These are phyloP conservation scores for Telmatherina bonti DNA, from an alignment of 2,797 vertebrate species.

Conservation along the genomic window DNA sequence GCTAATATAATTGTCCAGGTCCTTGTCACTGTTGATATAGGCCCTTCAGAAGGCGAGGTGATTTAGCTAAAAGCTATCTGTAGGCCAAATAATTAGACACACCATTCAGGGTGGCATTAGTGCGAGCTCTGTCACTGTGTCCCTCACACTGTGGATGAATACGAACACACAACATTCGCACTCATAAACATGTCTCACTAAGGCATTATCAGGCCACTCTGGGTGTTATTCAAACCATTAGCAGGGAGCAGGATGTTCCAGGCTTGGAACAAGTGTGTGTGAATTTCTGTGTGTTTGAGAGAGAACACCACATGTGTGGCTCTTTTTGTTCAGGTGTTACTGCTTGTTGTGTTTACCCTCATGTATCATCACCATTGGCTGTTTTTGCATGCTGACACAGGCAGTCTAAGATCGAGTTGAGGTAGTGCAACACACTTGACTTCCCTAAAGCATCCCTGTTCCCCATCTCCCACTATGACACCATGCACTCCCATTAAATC, in stretches of 20 bases:
- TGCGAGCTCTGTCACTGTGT: conserved; percentile 70
- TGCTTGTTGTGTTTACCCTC: conserved; percentile 41
- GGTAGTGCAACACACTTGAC: conserved; percentile 78
- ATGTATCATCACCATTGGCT: conserved; percentile 52
- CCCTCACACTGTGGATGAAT: conserved; percentile 50
- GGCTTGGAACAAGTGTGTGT: conserved; percentile 68
- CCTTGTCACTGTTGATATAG: conserved; percentile 87
- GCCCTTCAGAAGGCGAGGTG: conserved; percentile 86
- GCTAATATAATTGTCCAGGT: conserved; percentile 87
- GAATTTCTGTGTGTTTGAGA: conserved; percentile 59
- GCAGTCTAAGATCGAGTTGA: conserved; percentile 72
- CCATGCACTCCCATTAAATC: conserved; percentile 80
- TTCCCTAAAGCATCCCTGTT: conserved; percentile 73
- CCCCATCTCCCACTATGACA: conserved; percentile 72
- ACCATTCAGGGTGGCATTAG: conserved; percentile 85
- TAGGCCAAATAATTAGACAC: conserved; percentile 88
- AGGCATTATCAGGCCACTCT: conserved; percentile 74
- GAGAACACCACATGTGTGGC: conserved; percentile 26
- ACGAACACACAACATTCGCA: conserved; percentile 57
- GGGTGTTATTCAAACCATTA: conserved; percentile 86
- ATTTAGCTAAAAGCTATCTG: conserved; percentile 91
- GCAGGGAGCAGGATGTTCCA: conserved; percentile 75
- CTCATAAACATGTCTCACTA: conserved; percentile 42
- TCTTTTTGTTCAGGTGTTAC: conserved; percentile 26
- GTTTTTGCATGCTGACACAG: conserved; percentile 61